Conservation (phyloP, 2,888 invertebrate genomes). For the Papilio elwesi region DNA sequence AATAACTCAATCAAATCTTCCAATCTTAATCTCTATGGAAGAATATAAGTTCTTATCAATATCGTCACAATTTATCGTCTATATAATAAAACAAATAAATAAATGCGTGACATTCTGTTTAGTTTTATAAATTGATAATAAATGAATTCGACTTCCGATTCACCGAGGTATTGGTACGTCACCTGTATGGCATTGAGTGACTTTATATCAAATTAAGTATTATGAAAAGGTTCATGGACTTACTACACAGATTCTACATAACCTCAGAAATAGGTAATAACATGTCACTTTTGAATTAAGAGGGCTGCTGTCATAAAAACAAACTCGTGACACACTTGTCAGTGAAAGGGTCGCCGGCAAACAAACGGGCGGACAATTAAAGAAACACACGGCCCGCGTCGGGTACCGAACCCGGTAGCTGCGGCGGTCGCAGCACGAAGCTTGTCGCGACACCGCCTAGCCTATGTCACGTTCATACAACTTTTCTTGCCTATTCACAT, state of each 20-base stretch:
- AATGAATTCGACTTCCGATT: no score
- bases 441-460: conserved; percentile 32
- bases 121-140: no score
- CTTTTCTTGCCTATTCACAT: conserved; percentile 21
- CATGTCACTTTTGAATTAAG: conserved; percentile 5
- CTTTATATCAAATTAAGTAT: no score
- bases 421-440: conserved; percentile 33
- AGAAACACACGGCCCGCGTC: conserved; percentile 39
- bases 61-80: no score
- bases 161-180: no score
- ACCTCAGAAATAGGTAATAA: background rate
- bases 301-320: conserved; percentile 17
- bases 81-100: no score
- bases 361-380: conserved; percentile 43
- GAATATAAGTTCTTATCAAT: no score
- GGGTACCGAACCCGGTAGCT: conserved; percentile 47
- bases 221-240: no score
- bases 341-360: conserved; percentile 45
- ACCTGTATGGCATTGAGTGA: no score
- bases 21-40: no score
- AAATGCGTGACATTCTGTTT: no score
- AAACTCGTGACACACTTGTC: conserved; percentile 24
- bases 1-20: no score
- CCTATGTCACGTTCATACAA: conserved; percentile 34
- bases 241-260: background rate